These are phyloP conservation scores for Cryptoprocta ferox DNA, from an alignment of 2,797 vertebrate genomes.

Conservation along the genomic window DNA sequence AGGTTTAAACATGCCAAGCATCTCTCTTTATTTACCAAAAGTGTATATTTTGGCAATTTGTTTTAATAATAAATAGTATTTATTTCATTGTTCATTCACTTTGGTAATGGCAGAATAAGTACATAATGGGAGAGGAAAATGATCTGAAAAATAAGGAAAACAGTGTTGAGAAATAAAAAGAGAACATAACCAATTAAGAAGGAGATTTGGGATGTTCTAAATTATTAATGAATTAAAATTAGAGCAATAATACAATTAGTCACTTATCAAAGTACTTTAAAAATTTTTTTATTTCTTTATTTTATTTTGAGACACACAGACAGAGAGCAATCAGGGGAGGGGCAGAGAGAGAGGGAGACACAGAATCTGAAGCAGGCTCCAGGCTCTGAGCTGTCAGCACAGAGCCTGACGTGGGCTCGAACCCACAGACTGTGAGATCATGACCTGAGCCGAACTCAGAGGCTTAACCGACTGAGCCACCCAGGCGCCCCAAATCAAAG, in stretches of 20 bases:
- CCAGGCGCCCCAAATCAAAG: neutral
- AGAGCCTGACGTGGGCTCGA: too few species aligned
- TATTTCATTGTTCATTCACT: neutral
- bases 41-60: neutral
- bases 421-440: too few species aligned
- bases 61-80: constrained; percentile 36
- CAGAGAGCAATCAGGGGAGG: too few species aligned
- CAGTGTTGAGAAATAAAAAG: constrained; percentile 6
- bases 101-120: constrained; percentile 41
- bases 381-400: too few species aligned
- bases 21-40: constrained; percentile 7
- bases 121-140: neutral
- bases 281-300: too few species aligned
- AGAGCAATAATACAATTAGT: neutral
- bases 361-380: too few species aligned
- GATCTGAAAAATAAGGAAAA: constrained; percentile 27
- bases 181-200: neutral
- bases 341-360: too few species aligned
- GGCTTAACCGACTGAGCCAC: too few species aligned
- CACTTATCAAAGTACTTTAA: neutral
- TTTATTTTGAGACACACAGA: too few species aligned
- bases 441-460: too few species aligned
- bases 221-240: constrained; percentile 50
- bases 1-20: neutral
- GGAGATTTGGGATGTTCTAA: neutral